phyloP scores from a whole-genome alignment of 1,140 invertebrate species.

The Heterodera carotae region DNA sequence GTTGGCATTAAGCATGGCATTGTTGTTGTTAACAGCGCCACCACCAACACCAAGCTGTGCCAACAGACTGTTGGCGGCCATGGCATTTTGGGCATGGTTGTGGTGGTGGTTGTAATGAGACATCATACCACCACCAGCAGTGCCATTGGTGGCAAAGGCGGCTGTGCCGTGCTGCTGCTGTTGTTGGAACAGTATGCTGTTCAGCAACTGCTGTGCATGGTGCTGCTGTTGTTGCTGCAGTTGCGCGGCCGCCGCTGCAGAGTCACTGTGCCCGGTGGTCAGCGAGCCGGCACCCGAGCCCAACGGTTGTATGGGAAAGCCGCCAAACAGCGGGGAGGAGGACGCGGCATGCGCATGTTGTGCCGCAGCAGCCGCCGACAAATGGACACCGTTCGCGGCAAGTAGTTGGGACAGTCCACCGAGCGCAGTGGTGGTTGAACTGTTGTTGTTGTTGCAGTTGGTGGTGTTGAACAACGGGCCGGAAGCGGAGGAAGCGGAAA shows the following conservation, averaged over 20 bases:
- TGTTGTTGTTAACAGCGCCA: background rate
- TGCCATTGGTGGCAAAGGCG: background rate
- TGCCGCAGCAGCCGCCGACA: background rate
- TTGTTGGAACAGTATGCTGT: background rate
- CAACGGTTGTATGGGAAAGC: conserved; percentile 31
- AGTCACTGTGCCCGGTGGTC: conserved; percentile 23
- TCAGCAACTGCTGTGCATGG: conserved; percentile 9
- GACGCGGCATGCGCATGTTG: background rate
- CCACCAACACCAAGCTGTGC: background rate
- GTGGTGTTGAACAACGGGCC: too few relatives aligned
- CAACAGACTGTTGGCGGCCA: conserved; percentile 7
- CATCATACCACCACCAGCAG: too few relatives aligned
- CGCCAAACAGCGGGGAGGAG: conserved; percentile 11
- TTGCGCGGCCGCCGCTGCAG: conserved; percentile 20
- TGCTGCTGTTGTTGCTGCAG: conserved; percentile 20
- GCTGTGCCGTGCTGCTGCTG: conserved; percentile 13
- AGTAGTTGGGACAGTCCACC: background rate
- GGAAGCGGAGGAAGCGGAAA: too few relatives aligned
- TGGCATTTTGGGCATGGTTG: background rate
- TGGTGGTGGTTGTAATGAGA: background rate
- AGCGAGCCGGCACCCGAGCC: conserved; percentile 19
- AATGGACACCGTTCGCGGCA: background rate
- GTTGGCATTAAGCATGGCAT: background rate
- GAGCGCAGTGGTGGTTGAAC: background rate
- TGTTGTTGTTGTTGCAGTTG: too few relatives aligned